These are phyloP conservation scores for Zeugodacus cucurbitae DNA, from an alignment of 1,140 invertebrate species.

Conservation along the genomic window DNA sequence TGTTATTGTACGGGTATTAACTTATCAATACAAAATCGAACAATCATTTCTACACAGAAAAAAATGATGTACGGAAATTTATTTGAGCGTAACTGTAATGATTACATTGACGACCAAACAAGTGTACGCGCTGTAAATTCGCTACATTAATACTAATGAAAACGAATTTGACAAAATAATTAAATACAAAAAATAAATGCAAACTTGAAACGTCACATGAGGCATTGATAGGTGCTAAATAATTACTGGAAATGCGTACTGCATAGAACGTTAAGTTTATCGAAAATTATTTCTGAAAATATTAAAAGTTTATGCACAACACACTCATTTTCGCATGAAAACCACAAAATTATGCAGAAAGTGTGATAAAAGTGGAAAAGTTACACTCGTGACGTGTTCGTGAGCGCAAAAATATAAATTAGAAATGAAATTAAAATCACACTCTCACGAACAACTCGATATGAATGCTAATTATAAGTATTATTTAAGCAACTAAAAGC, in stretches of 20 bases:
- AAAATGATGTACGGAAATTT: neutral
- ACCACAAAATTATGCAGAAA: neutral
- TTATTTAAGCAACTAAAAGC: neutral
- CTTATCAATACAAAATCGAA: neutral
- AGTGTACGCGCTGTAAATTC: too few species aligned
- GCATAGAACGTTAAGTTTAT: too few species aligned
- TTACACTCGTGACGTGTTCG: neutral
- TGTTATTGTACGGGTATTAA: neutral
- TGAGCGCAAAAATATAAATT: neutral
- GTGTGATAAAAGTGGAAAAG: neutral
- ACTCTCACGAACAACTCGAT: neutral
- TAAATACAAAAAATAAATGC: neutral
- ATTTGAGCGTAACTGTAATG: neutral
- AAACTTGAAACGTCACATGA: neutral
- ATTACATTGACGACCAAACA: neutral
- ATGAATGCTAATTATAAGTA: neutral
- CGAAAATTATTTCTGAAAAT: too few species aligned
- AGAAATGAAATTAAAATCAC: neutral
- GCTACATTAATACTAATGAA: too few species aligned
- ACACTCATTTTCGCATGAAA: neutral
- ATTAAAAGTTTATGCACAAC: neutral
- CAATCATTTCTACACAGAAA: neutral
- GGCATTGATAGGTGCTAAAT: neutral
- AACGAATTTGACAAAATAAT: too few species aligned
- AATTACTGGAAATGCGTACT: neutral